Percentiles rank a stretch among this genome's conserved stretches.
phyloP scores from a whole-genome alignment of 2,113 vertebrate genomes.

The Eudyptes chrysolophus region DNA sequence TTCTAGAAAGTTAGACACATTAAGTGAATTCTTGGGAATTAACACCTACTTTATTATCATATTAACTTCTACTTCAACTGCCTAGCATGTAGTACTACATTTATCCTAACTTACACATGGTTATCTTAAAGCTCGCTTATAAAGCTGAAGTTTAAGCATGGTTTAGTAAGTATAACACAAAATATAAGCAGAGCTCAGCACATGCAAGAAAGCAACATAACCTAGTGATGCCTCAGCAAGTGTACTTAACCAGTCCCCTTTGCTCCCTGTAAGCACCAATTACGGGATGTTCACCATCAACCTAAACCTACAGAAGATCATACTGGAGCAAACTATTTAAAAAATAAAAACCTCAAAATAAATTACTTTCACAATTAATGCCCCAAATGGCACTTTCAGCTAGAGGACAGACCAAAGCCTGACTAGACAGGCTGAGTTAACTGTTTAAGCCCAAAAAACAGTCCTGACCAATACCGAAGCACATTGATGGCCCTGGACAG shows the following conservation, averaged over 20 bases:
- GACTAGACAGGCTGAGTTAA: background rate
- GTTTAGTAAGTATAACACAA: background rate
- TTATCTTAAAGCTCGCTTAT: background rate
- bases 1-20: background rate
- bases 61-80: background rate
- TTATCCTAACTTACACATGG: background rate
- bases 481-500: background rate
- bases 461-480: background rate
- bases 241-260: background rate
- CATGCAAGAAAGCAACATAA: background rate
- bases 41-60: background rate
- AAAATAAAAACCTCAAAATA: background rate
- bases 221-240: background rate
- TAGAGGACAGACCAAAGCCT: background rate
- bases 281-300: background rate
- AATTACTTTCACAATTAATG: background rate
- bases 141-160: background rate
- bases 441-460: background rate
- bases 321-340: background rate
- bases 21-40: background rate
- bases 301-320: background rate
- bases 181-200: background rate
- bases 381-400: background rate
- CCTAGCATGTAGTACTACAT: background rate
- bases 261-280: background rate